A percentile compares a stretch with the other conserved stretches of the same genome.
phyloP scores from a whole-genome alignment of 2,113 vertebrate genomes.

The Strigops habroptila region DNA sequence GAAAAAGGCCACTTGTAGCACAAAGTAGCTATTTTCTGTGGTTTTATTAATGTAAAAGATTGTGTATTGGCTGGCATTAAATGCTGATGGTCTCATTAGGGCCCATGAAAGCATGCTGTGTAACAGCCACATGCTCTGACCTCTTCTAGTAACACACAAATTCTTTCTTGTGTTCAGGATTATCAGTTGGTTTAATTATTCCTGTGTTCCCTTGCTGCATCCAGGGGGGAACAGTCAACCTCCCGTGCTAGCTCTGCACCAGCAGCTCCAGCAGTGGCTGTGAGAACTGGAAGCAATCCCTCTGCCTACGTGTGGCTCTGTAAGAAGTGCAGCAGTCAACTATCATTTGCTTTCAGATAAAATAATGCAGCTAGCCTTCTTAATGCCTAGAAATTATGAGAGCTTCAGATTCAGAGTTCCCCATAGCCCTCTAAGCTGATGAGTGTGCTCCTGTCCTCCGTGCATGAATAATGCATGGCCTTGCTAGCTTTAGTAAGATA shows the following conservation, averaged over 20 bases:
- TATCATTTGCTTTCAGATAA: background rate
- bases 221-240: background rate
- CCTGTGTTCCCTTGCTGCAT: background rate
- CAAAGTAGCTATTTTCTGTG: background rate
- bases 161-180: background rate
- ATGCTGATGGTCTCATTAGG: background rate
- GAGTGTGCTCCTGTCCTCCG: background rate
- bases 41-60: background rate
- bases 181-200: background rate
- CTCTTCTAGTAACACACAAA: background rate
- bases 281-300: background rate
- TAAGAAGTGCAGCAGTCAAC: background rate
- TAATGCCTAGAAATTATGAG: background rate
- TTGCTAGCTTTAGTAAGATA: background rate
- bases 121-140: background rate
- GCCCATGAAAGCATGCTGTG: background rate
- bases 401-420: background rate
- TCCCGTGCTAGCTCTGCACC: background rate
- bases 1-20: background rate
- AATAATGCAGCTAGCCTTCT: background rate
- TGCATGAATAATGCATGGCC: slow-evolving; percentile 9
- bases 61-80: background rate
- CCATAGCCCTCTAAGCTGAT: background rate
- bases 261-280: background rate
- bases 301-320: background rate